A percentile compares a stretch with the other conserved stretches of the same genome.
Evolutionary conservation across 2,797 vertebrate genomes (phyloP).

Genomic region (Chanos chanos): DNA sequence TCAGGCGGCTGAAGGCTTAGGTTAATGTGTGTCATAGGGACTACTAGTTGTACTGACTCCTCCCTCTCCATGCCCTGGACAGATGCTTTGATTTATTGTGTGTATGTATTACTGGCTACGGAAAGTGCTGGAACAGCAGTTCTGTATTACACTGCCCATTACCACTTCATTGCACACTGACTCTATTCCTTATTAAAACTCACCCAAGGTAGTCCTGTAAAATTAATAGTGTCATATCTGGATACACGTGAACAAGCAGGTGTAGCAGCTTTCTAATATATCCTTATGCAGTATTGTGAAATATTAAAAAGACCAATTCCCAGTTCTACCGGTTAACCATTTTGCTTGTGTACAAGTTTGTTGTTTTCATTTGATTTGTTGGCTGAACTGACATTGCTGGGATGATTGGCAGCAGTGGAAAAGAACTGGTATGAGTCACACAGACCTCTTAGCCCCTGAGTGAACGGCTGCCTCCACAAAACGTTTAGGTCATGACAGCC

Average conservation of each 20-base stretch:
- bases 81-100: constrained; percentile 40
- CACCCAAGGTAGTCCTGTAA: background rate
- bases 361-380: background rate
- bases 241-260: too few relatives aligned
- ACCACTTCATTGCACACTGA: constrained; percentile 44
- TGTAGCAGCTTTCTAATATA: too few relatives aligned
- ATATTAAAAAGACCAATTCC: too few relatives aligned
- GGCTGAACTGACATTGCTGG: background rate
- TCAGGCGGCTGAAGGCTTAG: background rate
- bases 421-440: constrained; percentile 53
- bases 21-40: constrained; percentile 27
- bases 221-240: too few relatives aligned
- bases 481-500: constrained; percentile 57
- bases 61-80: background rate
- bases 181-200: constrained; percentile 15
- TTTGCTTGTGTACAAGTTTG: background rate
- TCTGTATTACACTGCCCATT: constrained; percentile 27
- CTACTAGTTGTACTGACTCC: background rate
- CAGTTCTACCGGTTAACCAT: background rate
- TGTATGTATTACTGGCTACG: constrained; percentile 41
- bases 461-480: constrained; percentile 49
- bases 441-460: constrained; percentile 51
- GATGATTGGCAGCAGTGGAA: constrained; percentile 56
- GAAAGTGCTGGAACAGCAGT: constrained; percentile 55
- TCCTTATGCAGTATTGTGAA: too few relatives aligned